Evolutionary conservation across 2,797 vertebrate species (phyloP).

Genomic region (Trachurus trachurus): DNA sequence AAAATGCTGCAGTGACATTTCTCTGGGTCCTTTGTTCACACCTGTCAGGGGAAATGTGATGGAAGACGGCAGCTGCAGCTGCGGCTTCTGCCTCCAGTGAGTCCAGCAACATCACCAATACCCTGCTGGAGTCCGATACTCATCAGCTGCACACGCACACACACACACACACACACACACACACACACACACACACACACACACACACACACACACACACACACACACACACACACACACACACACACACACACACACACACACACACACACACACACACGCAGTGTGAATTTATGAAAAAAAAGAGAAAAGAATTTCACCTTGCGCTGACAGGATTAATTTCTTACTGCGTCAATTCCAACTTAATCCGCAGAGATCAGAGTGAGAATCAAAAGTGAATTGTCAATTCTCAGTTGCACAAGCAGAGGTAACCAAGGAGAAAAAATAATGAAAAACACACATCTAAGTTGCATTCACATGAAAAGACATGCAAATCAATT

Average conservation of each 20-base stretch:
- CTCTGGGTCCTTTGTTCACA: constrained; percentile 84
- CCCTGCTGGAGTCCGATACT: constrained; percentile 50
- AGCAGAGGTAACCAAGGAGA: constrained; percentile 1
- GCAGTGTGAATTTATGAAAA: constrained; percentile 19
- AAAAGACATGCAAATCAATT: constrained; percentile 31
- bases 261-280: background rate
- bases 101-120: constrained; percentile 54
- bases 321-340: constrained; percentile 36
- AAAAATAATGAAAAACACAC: constrained; percentile 30
- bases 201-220: no score
- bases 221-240: no score
- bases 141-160: constrained; percentile 5
- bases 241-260: no score
- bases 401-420: constrained; percentile 16
- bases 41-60: constrained; percentile 81
- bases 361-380: constrained; percentile 44
- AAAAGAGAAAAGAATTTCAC: constrained; percentile 18
- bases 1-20: constrained; percentile 83
- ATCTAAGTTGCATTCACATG: background rate
- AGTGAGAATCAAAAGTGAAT: constrained; percentile 1
- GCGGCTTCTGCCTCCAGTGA: constrained; percentile 63
- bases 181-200: no score
- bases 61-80: constrained; percentile 74
- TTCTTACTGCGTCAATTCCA: constrained; percentile 28
- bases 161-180: no score